Conservation (phyloP, 1,140 invertebrate species). For the Drosophila ercepeae region DNA sequence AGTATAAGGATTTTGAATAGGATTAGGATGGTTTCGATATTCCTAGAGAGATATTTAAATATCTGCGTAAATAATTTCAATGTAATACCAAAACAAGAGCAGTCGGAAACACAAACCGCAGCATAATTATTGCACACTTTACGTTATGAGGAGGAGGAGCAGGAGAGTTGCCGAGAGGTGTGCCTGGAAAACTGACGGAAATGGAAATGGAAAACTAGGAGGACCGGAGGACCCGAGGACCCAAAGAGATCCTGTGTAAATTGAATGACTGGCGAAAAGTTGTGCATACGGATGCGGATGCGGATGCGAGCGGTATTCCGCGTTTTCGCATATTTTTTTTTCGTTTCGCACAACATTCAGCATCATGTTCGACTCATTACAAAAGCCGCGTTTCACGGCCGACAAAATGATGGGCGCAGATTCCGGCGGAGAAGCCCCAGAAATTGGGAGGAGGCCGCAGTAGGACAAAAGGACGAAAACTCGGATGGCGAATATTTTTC, state of each 20-base stretch:
- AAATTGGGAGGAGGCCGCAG: no score
- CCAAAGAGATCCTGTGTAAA: conserved; percentile 25
- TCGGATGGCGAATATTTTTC: neutral
- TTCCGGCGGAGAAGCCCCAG: conserved; percentile 8
- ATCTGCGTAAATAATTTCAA: neutral
- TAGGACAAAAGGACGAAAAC: neutral
- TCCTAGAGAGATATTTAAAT: no score
- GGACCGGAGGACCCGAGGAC: neutral
- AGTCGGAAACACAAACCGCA: conserved; percentile 29
- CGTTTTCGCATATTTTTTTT: conserved; percentile 23
- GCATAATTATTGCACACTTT: conserved; percentile 69
- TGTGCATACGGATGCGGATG: conserved; percentile 33
- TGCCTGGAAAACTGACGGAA: conserved; percentile 2
- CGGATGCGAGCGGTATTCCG: conserved; percentile 25
- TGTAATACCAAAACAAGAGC: neutral
- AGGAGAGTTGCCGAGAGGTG: no score
- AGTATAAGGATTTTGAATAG: no score
- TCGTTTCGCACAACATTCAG: conserved; percentile 18
- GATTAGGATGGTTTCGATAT: no score
- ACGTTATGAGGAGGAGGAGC: no score
- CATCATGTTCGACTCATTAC: conserved; percentile 75
- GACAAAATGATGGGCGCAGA: conserved; percentile 46
- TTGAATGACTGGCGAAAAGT: conserved; percentile 68
- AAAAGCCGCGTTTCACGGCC: conserved; percentile 56
- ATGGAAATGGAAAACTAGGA: neutral